Conservation (phyloP, 1,140 invertebrate genomes). For the Physella acuta region DNA sequence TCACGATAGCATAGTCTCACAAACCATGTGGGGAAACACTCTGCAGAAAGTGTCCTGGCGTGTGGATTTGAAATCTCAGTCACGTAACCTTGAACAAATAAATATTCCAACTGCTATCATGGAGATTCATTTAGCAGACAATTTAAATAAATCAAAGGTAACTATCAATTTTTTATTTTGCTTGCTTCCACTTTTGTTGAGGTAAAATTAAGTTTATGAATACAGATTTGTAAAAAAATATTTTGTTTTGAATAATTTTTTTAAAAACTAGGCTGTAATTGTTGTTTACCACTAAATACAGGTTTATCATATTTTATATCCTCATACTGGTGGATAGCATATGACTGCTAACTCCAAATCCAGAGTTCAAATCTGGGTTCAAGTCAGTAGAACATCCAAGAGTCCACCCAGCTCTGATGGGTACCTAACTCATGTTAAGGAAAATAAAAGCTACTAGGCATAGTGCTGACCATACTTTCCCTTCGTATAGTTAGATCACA, state of each 20-base stretch:
- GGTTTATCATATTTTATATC: too few relatives aligned
- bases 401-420: too few relatives aligned
- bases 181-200: background rate
- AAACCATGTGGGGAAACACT: slow-evolving; percentile 53
- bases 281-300: background rate
- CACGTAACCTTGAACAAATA: slow-evolving; percentile 49
- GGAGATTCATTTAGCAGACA: slow-evolving; percentile 49
- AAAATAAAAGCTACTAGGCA: too few relatives aligned
- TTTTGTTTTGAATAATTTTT: background rate
- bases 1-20: slow-evolving; percentile 51
- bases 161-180: background rate
- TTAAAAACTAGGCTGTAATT: background rate
- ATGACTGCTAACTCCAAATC: too few relatives aligned
- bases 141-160: slow-evolving; percentile 37
- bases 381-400: too few relatives aligned
- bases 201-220: background rate
- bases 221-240: background rate
- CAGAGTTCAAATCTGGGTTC: too few relatives aligned
- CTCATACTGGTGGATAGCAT: too few relatives aligned
- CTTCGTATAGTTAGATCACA: too few relatives aligned
- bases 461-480: too few relatives aligned
- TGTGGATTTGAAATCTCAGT: slow-evolving; percentile 56
- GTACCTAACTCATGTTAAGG: too few relatives aligned
- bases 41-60: slow-evolving; percentile 54
- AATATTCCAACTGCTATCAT: slow-evolving; percentile 56